Conservation (phyloP, 1,140 invertebrate genomes). For the Gryon sp. region DNA sequence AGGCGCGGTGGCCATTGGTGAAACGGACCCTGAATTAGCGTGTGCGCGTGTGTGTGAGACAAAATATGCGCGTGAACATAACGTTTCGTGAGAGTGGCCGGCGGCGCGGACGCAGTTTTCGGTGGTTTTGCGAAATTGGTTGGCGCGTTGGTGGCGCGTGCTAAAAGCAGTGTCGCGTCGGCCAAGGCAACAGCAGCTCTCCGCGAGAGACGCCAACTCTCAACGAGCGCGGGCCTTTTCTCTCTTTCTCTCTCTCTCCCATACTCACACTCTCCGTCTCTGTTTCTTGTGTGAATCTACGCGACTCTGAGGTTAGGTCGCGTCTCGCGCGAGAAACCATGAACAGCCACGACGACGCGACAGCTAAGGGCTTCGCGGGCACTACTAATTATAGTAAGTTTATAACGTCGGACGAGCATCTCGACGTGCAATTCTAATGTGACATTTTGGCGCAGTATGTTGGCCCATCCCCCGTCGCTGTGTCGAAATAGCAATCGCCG, state of each 20-base stretch:
- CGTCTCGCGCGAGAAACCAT: slow-evolving; percentile 33
- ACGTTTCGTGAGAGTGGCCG: slow-evolving; percentile 19
- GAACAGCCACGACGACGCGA: slow-evolving; percentile 32
- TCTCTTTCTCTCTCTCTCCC: too few relatives aligned
- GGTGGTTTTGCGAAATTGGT: slow-evolving; percentile 16
- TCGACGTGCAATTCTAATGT: too few relatives aligned
- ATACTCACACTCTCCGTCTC: too few relatives aligned
- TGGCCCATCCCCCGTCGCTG: slow-evolving; percentile 3
- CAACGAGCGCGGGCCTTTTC: too few relatives aligned
- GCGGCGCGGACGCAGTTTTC: slow-evolving; percentile 30
- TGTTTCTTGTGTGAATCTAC: not conserved
- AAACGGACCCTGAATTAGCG: too few relatives aligned
- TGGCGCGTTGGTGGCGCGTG: not conserved
- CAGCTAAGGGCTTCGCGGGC: slow-evolving; percentile 4
- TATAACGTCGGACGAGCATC: not conserved
- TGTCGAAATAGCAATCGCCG: slow-evolving; percentile 27
- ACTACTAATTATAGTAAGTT: slow-evolving; percentile 44
- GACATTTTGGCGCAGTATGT: too few relatives aligned
- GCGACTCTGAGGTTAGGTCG: slow-evolving; percentile 25
- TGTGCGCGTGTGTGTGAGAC: too few relatives aligned
- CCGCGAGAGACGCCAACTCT: too few relatives aligned
- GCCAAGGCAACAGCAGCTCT: too few relatives aligned
- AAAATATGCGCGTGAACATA: slow-evolving; percentile 33
- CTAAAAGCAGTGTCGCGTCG: slow-evolving; percentile 16
- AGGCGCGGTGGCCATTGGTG: slow-evolving; percentile 38